Base-by-base conservation (phyloP, 2,888 invertebrate species). In the Drosophila putrida region DNA sequence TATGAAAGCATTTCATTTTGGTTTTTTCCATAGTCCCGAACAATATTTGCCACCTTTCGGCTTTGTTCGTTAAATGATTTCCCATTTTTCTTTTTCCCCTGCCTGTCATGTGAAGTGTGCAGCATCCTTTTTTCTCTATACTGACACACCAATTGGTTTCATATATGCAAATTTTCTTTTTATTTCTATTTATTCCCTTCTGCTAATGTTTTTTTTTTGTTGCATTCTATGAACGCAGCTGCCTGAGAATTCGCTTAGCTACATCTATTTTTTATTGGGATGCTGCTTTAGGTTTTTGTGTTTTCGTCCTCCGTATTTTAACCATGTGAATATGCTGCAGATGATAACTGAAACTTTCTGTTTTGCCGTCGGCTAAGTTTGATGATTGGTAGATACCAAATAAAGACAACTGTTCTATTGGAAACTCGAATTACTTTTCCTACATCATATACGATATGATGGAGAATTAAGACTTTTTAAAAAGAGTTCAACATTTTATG, bases 11-110 rank as follows among this genome's bases (percentile, higher is more conserved):
- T 54, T 82, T 76, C 68, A 62, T 72, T 66, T 80, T 60, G 50
- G 51, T 43, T 35, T 13, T 75, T 68, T 59, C 50, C 63, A 53
- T 71, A 51, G 63, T 71, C 50, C 80, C 61, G 65, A 67, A 70
- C 72, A 74, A 82, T 81, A 79, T 81, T 85, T 88, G 86, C 82
- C 89, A 89, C 88, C 86, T 88, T 88, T 82, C 41, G 70, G 13
- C 58, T 78, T 87, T 75, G 78, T 80, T 71, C 64, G 49, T 59
- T 82, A 87, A 87, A 79, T 90, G 81, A 82, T 87, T 80, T 82
- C 70, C 70, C 72, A 81, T 86, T 66, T 71, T 80, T 74, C 66
- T 74, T 41, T 43, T 6, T 50, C 6, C 25, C 60, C 61, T 27
- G 82, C 55, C 82, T 85, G 79, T 78, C 73, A 80, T 79, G 64